Evolutionary conservation across 2,113 vertebrate species (phyloP), one percentile per base, ranked within the genome.

Genomic region (Tragelaphus scriptus): DNA sequence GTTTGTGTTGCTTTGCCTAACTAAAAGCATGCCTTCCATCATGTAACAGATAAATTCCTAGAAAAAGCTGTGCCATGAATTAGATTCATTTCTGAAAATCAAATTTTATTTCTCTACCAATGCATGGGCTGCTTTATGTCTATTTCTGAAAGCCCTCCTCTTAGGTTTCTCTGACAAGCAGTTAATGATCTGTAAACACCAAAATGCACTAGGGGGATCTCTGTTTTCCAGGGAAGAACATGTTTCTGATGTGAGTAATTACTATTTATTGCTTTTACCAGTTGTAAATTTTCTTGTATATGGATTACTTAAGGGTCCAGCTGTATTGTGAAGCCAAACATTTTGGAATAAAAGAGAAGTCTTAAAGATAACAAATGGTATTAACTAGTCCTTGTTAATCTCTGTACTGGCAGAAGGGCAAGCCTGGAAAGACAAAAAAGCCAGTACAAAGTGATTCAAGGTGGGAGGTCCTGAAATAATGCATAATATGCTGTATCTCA

Each of bases 101-200:
- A 86, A 92, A 88, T 94, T 96, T 97, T 96, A 85, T 96, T 95
- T 96, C n/a, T 85, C 75, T 95, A 49, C 68, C 0, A 7, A 26
- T 95, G 47, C 40, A 63, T 94, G 85, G 68, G 26, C 71, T 95
- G 30, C 80, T 97, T 97, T 91, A 93, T 91, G 79, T 91, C 90
- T 97, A 91, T 96, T 95, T 95, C 49, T 93, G 47, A 95, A 93
- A 97, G 77, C 68, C 28, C 30, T 91, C 55, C 63, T 97, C 65
- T 90, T 90, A 93, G 32, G 26, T 97, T 98, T 93, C 82, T 93
- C 44, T 97, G 80, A 93, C 56, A 97, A 98, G 77, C 61, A 68
- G 58, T 95, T 94, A 95, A 97, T 95, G 85, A 95, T 98, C 26
- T 91, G 55, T 93, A 91, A 97, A 96, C 44, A 96, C 21, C 63